A percentile compares a stretch with the other conserved stretches of the same genome.
Evolutionary conservation across 2,113 vertebrate genomes (phyloP).

Genomic region (Bagarius yarrelli): DNA sequence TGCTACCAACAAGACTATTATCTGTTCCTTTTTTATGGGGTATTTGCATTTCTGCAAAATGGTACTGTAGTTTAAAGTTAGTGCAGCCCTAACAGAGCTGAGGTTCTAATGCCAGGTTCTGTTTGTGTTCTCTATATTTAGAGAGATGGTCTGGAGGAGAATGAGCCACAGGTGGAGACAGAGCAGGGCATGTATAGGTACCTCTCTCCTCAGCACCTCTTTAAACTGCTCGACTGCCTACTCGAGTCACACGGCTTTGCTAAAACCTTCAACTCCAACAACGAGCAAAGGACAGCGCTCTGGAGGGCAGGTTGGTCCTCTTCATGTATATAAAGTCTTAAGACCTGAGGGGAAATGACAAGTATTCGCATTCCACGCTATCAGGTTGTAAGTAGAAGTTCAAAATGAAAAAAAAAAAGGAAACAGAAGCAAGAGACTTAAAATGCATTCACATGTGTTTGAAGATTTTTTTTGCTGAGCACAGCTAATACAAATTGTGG

Average conservation of each 20-base stretch:
- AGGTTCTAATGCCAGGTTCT: not conserved
- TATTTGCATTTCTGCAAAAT: not conserved
- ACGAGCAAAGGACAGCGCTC: conserved; percentile 91
- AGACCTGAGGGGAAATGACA: too few species aligned
- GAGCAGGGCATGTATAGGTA: conserved; percentile 91
- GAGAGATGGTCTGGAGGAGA: conserved; percentile 82
- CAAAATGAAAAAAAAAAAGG: too few species aligned
- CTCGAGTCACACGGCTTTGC: conserved; percentile 95
- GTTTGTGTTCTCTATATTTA: conserved; percentile 48
- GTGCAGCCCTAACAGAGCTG: not conserved
- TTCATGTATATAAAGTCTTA: not conserved
- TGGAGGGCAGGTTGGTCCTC: conserved; percentile 87
- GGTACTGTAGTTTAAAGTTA: not conserved
- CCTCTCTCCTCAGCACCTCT: conserved; percentile 90
- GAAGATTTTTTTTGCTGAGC: too few species aligned
- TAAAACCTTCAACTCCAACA: conserved; percentile 96
- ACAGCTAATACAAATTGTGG: too few species aligned
- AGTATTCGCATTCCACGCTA: too few species aligned
- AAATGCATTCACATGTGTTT: too few species aligned
- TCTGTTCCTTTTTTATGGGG: not conserved
- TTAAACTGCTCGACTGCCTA: conserved; percentile 92
- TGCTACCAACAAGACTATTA: too few species aligned
- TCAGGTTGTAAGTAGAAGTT: too few species aligned
- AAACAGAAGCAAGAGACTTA: too few species aligned
- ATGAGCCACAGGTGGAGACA: conserved; percentile 67